Conservation (phyloP, 2,888 invertebrate genomes). For the Cryptocheilus praepositus region DNA sequence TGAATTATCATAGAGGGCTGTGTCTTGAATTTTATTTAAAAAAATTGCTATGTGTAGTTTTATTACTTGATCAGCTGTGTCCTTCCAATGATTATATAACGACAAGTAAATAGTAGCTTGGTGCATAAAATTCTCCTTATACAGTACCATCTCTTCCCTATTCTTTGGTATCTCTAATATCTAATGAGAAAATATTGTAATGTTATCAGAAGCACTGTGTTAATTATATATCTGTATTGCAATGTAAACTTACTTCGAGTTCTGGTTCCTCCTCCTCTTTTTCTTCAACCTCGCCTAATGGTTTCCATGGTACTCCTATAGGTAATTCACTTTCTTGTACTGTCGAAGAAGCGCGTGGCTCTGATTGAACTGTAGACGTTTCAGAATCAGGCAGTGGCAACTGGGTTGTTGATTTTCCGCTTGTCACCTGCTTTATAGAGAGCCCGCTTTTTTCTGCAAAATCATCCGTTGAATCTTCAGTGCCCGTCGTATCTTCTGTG, state of each 20-base stretch:
- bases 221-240: no score
- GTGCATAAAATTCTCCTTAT: conserved; percentile 47
- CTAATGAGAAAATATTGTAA: conserved; percentile 11
- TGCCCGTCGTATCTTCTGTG: no score
- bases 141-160: conserved; percentile 47
- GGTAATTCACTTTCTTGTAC: no score
- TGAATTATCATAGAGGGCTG: background rate
- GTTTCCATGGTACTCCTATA: conserved; percentile 54
- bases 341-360: no score
- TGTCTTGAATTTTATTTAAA: background rate
- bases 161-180: conserved; percentile 47
- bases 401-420: background rate
- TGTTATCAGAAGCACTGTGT: no score
- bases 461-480: no score
- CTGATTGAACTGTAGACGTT: no score
- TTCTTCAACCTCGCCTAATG: conserved; percentile 19
- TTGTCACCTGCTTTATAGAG: no score
- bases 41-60: background rate
- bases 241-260: no score
- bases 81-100: conserved; percentile 61
- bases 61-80: conserved; percentile 54
- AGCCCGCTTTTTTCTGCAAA: no score
- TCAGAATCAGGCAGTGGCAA: background rate
- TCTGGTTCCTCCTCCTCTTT: conserved; percentile 8
- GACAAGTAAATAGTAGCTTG: conserved; percentile 57